A percentile compares a stretch with the other conserved stretches of the same genome.
Conservation (phyloP, 2,113 vertebrate genomes). For the Mohoua ochrocephala region DNA sequence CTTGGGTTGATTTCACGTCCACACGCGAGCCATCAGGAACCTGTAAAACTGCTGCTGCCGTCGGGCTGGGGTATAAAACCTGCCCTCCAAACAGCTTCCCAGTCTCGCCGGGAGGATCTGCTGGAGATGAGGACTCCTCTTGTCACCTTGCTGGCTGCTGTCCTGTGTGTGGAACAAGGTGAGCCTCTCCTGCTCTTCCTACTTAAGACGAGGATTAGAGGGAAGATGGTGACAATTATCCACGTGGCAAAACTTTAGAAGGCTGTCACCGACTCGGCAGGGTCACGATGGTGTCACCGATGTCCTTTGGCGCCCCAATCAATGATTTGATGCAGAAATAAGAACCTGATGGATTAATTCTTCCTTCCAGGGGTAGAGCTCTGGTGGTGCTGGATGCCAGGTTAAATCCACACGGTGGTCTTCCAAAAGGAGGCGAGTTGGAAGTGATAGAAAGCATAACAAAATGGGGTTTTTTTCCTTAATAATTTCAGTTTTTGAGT, state of each 20-base stretch:
- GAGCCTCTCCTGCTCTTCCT: background rate
- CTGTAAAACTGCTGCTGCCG: slow-evolving; percentile 31
- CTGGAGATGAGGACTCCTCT: slow-evolving; percentile 23
- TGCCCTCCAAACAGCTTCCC: background rate
- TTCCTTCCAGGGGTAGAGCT: background rate
- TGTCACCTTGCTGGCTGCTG: background rate
- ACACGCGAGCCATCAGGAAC: background rate
- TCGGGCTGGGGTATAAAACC: slow-evolving; percentile 39
- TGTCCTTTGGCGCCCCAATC: background rate
- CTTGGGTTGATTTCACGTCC: background rate
- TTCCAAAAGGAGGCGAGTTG: background rate
- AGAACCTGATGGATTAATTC: background rate
- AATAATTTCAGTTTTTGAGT: background rate
- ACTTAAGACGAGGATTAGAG: background rate
- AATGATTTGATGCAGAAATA: background rate
- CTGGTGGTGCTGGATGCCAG: background rate
- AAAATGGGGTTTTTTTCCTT: rapidly evolving
- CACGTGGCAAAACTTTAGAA: background rate
- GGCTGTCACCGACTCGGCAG: background rate
- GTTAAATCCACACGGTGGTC: background rate
- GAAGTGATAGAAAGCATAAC: background rate
- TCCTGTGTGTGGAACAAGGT: slow-evolving; percentile 37
- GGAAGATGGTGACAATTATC: background rate
- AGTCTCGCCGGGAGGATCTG: background rate
- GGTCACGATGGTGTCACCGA: background rate